Evolutionary conservation across 2,113 vertebrate species (phyloP).

Genomic region (Pterocles gutturalis): DNA sequence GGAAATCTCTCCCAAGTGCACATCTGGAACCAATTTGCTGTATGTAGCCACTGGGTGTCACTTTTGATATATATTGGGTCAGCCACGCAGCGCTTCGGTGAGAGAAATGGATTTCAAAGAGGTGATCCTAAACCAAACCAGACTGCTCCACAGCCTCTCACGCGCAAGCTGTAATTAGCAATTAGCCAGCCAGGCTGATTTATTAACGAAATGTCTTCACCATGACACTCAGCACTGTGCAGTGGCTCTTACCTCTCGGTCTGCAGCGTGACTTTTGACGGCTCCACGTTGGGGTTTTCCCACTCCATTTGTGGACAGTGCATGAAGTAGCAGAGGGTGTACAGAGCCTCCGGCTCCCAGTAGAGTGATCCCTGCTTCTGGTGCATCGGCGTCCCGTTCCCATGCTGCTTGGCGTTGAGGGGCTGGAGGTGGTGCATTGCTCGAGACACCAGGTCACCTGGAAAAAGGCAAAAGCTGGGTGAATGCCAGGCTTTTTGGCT

Average conservation of each 20-base stretch:
- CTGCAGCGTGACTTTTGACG: slow-evolving; percentile 93
- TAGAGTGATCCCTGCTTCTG: slow-evolving; percentile 87
- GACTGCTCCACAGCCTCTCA: neutral
- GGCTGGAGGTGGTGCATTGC: slow-evolving; percentile 97
- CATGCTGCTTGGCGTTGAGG: slow-evolving; percentile 88
- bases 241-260: slow-evolving; percentile 89
- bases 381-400: slow-evolving; percentile 91
- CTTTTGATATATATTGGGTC: slow-evolving; percentile 73
- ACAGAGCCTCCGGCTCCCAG: slow-evolving; percentile 95
- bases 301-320: slow-evolving; percentile 98
- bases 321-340: slow-evolving; percentile 99
- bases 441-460: slow-evolving; percentile 95
- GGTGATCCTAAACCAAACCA: slow-evolving; percentile 37
- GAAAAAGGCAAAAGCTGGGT: slow-evolving; percentile 45
- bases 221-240: fast-evolving
- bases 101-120: slow-evolving; percentile 45
- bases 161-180: neutral
- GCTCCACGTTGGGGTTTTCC: slow-evolving; percentile 98
- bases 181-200: slow-evolving; percentile 44
- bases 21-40: slow-evolving; percentile 75
- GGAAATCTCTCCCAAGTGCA: slow-evolving; percentile 57
- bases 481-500: neutral
- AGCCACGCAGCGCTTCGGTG: neutral
- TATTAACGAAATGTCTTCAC: neutral
- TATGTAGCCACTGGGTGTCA: slow-evolving; percentile 73